Evolutionary conservation across 2,113 vertebrate species (phyloP).

Genomic region (Prietella phreatophila): DNA sequence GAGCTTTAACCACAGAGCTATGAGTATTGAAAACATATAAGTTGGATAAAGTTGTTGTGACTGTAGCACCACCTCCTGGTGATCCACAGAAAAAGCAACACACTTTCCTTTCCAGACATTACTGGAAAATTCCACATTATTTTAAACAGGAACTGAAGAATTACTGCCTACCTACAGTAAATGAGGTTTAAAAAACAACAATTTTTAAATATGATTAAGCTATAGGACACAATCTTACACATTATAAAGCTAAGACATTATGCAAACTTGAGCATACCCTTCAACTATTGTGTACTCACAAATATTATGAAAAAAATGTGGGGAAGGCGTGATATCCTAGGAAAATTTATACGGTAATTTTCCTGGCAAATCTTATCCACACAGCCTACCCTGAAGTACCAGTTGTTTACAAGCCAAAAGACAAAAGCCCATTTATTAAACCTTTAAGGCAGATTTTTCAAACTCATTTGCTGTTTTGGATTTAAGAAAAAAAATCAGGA

Average conservation of each 20-base stretch:
- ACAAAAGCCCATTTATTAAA: conserved; percentile 27
- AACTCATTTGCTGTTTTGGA: not conserved
- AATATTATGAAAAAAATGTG: conserved; percentile 17
- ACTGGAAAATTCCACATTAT: not conserved
- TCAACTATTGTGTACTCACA: not conserved
- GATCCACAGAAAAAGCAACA: not conserved
- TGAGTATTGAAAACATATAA: not conserved
- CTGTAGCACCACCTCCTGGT: conserved; percentile 37
- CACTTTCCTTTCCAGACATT: not conserved
- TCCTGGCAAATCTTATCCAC: conserved; percentile 27
- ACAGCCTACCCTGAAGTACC: conserved; percentile 10
- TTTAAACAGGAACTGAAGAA: not conserved
- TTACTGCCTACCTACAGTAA: too few relatives aligned
- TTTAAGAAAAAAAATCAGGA: conserved; percentile 12
- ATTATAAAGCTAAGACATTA: not conserved
- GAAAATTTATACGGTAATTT: conserved; percentile 17
- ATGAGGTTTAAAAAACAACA: too few relatives aligned
- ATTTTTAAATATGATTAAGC: not conserved
- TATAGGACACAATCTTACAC: not conserved
- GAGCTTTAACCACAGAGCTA: not conserved
- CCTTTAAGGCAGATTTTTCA: not conserved
- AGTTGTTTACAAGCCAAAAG: conserved; percentile 33
- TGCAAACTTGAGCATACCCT: not conserved
- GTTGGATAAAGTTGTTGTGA: not conserved
- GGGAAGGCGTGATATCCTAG: not conserved